phyloP scores from a whole-genome alignment of 2,797 vertebrate species.

The Uromys caudimaculatus region DNA sequence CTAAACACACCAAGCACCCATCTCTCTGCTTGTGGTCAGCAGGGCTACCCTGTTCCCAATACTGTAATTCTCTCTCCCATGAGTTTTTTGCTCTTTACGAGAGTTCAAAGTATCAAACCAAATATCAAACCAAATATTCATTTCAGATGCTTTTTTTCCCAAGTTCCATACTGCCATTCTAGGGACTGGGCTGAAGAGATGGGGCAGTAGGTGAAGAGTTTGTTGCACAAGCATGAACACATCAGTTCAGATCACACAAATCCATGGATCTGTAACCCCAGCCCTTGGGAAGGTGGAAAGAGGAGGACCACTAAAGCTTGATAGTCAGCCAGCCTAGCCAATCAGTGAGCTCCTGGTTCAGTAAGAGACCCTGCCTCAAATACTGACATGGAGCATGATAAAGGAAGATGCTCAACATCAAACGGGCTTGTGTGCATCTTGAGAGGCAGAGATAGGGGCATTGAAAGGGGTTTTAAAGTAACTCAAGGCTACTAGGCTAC shows the following conservation, averaged over 20 bases:
- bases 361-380: not conserved
- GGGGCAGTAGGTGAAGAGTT: not conserved
- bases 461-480: not conserved
- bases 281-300: not conserved
- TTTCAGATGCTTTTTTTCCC: not conserved
- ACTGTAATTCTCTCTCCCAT: not conserved
- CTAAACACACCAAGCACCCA: slow-evolving; percentile 15
- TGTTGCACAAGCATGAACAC: not conserved
- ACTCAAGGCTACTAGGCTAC: not conserved
- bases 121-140: not conserved
- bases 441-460: not conserved
- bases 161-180: not conserved
- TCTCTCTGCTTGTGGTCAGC: not conserved
- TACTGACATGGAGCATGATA: no score
- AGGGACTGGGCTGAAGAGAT: not conserved
- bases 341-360: not conserved
- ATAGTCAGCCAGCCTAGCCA: not conserved
- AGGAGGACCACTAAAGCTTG: not conserved
- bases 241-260: no score
- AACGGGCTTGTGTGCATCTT: not conserved
- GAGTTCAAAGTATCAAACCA: slow-evolving; percentile 26
- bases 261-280: not conserved
- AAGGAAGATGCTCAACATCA: no score
- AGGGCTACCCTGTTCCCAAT: not conserved
- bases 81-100: not conserved